Base-by-base conservation (phyloP, 1,140 invertebrate species). In the Magallana angulata region DNA sequence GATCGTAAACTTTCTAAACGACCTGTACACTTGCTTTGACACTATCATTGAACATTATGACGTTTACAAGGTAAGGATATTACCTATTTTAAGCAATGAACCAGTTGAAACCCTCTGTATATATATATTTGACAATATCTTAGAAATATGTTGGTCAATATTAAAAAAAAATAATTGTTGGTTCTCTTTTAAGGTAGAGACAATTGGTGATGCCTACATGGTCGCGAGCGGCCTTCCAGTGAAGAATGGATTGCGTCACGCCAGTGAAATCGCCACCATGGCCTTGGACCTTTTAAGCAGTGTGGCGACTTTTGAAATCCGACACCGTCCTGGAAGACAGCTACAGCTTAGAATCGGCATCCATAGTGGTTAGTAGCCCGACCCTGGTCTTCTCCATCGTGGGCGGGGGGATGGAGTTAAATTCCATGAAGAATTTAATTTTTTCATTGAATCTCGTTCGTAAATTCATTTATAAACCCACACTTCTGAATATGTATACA, bases 311-410 rank as follows among this genome's bases (percentile, higher is more conserved):
- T 99, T 98, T 92, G 97, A 96, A 3, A 97, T 99, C 80, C 96
- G 97, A 57, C 98, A 99, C 91, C 96, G 96, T 86, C 97, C 97
- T 1, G 96, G 97, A 48, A 97, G 97, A 89, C 96, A 97, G 88
- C 95, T 98, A n/a, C 97, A 97, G 94, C 96, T 99, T 1, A 95
- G 98, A 90, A 99, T 99, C 93, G 98, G 98, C 87, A 97, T 99
- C 90, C 98, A 98, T 92, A 97, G 97, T 91, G 98, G 98, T 98
- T 87, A 86, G 85, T 24, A 24, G 36, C 2, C 36, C 2, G 5
- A 48, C 36, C 36, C 36, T 48, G 36, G 36, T 48, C 36, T 48
- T 5, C 36, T 48, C 36, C 36, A 48, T 5, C 36, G 5, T 48
- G 36, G 36, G 24, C 24, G 24, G 24, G 24, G 24, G 24, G 24